A percentile compares a stretch with the other conserved stretches of the same genome.
phyloP scores from a whole-genome alignment of 2,888 invertebrate species.

The Halocaridina rubra region DNA sequence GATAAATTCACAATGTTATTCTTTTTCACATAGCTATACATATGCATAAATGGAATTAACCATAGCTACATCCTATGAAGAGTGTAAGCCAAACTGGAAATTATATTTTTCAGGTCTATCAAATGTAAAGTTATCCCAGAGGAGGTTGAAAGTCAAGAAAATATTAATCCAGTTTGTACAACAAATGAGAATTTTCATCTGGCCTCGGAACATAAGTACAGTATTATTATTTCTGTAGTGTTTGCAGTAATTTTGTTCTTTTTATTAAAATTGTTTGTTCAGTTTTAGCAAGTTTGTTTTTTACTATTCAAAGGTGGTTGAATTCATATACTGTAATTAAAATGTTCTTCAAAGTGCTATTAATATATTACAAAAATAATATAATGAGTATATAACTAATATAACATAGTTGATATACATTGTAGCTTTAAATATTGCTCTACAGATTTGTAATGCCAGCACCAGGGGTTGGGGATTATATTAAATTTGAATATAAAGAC shows the following conservation, averaged over 20 bases:
- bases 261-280: neutral
- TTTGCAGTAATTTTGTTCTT: neutral
- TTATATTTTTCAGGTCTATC: slow-evolving; percentile 24
- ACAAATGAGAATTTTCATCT: too few species aligned
- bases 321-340: neutral
- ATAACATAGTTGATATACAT: too few species aligned
- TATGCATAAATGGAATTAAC: too few species aligned
- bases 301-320: neutral
- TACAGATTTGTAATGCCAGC: too few species aligned
- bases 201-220: neutral
- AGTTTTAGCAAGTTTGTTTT: neutral
- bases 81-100: too few species aligned
- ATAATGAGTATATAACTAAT: too few species aligned
- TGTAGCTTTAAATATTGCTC: too few species aligned
- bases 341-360: neutral
- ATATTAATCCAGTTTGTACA: slow-evolving; percentile 9
- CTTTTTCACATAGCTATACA: too few species aligned
- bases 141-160: slow-evolving; percentile 26
- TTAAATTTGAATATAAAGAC: too few species aligned
- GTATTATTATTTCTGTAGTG: neutral
- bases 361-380: neutral
- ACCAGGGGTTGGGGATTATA: too few species aligned
- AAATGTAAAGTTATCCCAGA: slow-evolving; percentile 27
- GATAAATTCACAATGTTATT: too few species aligned
- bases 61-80: too few species aligned